Base-by-base conservation (phyloP, 2,888 invertebrate species). In the Rugalucina vietnamica region DNA sequence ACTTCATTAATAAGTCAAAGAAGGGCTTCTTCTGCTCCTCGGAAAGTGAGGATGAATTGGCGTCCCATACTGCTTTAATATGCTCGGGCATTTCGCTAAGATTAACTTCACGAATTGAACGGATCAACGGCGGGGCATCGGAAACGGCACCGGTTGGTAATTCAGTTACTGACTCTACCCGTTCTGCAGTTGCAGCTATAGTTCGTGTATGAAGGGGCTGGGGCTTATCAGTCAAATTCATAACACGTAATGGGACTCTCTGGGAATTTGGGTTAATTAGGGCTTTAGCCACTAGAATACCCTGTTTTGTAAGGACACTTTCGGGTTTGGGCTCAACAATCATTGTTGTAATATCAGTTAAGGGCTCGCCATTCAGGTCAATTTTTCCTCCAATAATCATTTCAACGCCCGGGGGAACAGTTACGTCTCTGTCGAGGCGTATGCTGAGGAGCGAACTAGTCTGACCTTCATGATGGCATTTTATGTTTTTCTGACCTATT, bases 371-470 rank as follows among this genome's bases (percentile, higher is more conserved):
- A 60, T 27, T 27, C 1, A 27, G 24, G 60, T 60, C 60, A 27
- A 60, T 60, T 60, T 60, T 60, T 27, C 60, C 60, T 8, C 60
- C 60, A 60, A 60, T 60, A 29, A 60, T 60, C 60, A 60, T 60
- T 60, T 60, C 60, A 27, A 29, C 60, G 1, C 60, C 60, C 24
- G 18, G 18, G 60, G 60, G 60, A 60, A 60, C 27, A 4, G 60
- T 60, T 27, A 60, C 60, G 14, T 60, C 60, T 3, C 60, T n/a
- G 27, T 60, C 60, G 3, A 60, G 60, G 14, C 60, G 14, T n/a
- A 60, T 60, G 24, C 60, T 24, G 24, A 60, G 29, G 29, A 60
- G 27, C 21, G 60, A 60, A 27, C 29, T 60, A 27, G 24, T 60
- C 27, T 60, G 27, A 5, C 18, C 14, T 60, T 60, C 60, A 12